phyloP scores from a whole-genome alignment of 1,140 invertebrate species.

The Ostrea edulis region DNA sequence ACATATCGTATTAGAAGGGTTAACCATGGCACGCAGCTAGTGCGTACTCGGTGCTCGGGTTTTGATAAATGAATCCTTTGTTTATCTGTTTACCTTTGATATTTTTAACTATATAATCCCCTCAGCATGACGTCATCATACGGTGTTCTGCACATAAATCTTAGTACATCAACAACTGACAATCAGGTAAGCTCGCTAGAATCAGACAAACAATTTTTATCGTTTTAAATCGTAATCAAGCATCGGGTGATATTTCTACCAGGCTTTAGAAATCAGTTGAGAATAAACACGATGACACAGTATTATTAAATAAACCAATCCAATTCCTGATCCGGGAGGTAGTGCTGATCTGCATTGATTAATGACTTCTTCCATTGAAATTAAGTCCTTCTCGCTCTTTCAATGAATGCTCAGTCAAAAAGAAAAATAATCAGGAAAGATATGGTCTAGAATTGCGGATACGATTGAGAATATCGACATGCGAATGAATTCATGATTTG shows the following conservation, averaged over 20 bases:
- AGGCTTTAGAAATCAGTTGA: background rate
- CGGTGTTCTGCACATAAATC: background rate
- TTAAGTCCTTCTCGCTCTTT: background rate
- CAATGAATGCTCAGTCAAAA: background rate
- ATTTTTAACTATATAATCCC: background rate
- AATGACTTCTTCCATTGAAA: background rate
- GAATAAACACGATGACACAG: background rate
- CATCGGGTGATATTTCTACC: background rate
- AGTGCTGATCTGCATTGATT: background rate
- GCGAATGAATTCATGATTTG: background rate
- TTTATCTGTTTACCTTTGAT: background rate
- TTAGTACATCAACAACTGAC: background rate
- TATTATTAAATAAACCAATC: background rate
- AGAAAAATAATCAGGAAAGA: background rate
- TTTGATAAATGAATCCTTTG: background rate
- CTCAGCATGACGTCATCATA: background rate
- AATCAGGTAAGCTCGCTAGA: background rate
- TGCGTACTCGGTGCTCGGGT: background rate
- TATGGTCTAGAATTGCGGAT: background rate
- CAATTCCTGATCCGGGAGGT: background rate
- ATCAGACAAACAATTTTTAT: background rate
- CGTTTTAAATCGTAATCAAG: conserved; percentile 8
- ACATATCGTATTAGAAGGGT: background rate
- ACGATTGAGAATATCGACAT: background rate
- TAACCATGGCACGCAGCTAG: background rate